Conservation (phyloP, 2,888 invertebrate species). For the Andrena camellia region DNA sequence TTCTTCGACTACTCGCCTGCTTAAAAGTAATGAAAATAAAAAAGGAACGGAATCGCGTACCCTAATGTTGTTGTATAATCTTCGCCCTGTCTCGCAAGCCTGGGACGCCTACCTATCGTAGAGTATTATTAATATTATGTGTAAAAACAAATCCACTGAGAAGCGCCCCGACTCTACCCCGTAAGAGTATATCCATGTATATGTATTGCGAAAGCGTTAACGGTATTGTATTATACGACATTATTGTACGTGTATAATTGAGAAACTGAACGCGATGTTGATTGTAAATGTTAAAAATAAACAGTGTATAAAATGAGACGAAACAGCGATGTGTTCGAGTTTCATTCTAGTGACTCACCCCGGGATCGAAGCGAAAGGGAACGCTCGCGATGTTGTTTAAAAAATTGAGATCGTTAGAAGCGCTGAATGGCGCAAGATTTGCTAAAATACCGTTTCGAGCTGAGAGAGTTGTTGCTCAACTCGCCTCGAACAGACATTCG, state of each 20-base stretch:
- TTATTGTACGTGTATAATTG: conserved; percentile 81
- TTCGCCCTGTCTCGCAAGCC: conserved; percentile 54
- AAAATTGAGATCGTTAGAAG: not conserved
- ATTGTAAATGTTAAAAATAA: conserved; percentile 85
- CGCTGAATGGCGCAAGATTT: too few species aligned
- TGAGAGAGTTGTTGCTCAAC: too few species aligned
- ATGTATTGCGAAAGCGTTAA: conserved; percentile 76
- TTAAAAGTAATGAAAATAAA: conserved; percentile 41
- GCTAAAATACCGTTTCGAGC: too few species aligned
- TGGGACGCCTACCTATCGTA: conserved; percentile 66
- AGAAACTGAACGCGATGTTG: conserved; percentile 80
- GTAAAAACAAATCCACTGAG: conserved; percentile 44
- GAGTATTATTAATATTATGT: conserved; percentile 68
- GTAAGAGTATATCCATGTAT: conserved; percentile 74
- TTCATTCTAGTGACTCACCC: not conserved
- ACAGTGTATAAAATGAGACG: conserved; percentile 81
- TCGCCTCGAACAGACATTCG: too few species aligned
- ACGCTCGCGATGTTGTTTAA: not conserved
- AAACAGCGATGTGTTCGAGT: not conserved
- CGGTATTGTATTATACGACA: conserved; percentile 76
- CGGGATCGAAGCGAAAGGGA: not conserved
- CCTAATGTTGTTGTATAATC: conserved; percentile 58
- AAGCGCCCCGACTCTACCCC: conserved; percentile 39
- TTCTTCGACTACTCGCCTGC: conserved; percentile 54
- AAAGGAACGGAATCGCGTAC: conserved; percentile 55